phyloP scores from a whole-genome alignment of 2,888 invertebrate species.

The Sinotaia quadrata region DNA sequence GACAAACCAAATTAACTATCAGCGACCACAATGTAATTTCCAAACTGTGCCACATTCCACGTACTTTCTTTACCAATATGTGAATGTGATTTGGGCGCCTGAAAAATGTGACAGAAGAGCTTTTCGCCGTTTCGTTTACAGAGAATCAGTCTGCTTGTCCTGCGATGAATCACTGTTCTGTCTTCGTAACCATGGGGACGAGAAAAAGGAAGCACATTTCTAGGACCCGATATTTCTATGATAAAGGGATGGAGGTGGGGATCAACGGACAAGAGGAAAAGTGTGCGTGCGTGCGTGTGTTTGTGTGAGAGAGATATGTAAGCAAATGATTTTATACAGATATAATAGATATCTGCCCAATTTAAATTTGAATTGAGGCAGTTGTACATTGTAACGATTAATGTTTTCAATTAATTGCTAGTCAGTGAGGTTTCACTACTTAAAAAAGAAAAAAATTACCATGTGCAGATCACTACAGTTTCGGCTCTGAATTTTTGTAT shows the following conservation, averaged over 20 bases:
- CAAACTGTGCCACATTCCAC: neutral
- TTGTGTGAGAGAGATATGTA: neutral
- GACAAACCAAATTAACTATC: too few species aligned
- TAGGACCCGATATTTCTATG: too few species aligned
- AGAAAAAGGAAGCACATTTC: neutral
- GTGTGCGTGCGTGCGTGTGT: neutral
- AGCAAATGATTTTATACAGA: too few species aligned
- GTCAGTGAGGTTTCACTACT: too few species aligned
- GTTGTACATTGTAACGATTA: too few species aligned
- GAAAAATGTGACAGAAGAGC: conserved; percentile 14
- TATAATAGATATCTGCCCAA: too few species aligned
- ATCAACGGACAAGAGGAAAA: neutral
- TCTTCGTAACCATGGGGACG: conserved; percentile 24
- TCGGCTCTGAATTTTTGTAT: too few species aligned
- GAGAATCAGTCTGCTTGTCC: conserved; percentile 18
- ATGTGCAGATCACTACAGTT: too few species aligned
- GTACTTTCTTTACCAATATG: neutral
- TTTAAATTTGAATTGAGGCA: too few species aligned
- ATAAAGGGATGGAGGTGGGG: neutral
- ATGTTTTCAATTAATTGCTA: too few species aligned
- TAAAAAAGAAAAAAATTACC: too few species aligned
- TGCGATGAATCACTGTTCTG: conserved; percentile 19
- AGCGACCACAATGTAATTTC: too few species aligned
- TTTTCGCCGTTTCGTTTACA: neutral
- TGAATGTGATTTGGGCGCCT: conserved; percentile 4